These are phyloP conservation scores for Drosophila miranda DNA, from an alignment of 1,140 invertebrate species.

Conservation along the genomic window DNA sequence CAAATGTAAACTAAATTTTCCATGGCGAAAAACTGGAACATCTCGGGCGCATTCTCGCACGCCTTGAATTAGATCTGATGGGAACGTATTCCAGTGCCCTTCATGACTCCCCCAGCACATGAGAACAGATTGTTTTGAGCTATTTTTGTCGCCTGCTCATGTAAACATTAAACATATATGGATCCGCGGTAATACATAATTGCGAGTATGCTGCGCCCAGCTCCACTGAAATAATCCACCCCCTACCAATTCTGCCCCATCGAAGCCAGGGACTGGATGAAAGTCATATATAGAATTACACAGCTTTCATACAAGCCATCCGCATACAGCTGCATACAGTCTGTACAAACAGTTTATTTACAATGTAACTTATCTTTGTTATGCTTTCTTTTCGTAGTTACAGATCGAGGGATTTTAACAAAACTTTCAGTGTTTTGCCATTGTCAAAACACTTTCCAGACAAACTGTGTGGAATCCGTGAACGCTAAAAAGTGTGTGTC, in stretches of 20 bases:
- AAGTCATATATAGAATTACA: conserved; percentile 4
- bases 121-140: not conserved
- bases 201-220: not conserved
- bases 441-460: not conserved
- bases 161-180: conserved; percentile 1
- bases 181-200: not conserved
- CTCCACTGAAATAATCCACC: conserved; percentile 25
- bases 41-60: not conserved
- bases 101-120: not conserved
- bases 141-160: conserved; percentile 29
- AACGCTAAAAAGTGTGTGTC: conserved; percentile 14
- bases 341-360: too few species aligned
- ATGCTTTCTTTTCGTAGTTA: too few species aligned
- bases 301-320: not conserved
- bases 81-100: not conserved
- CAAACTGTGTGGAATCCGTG: not conserved
- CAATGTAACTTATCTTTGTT: not conserved
- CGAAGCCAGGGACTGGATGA: conserved; percentile 14
- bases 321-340: not conserved
- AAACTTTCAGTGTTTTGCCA: not conserved
- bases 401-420: too few species aligned
- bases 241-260: not conserved
- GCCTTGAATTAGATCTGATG: conserved; percentile 2
- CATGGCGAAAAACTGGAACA: conserved; percentile 18
- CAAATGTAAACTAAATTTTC: not conserved